phyloP scores from a whole-genome alignment of 2,888 invertebrate genomes.

The Machimus rusticus region DNA sequence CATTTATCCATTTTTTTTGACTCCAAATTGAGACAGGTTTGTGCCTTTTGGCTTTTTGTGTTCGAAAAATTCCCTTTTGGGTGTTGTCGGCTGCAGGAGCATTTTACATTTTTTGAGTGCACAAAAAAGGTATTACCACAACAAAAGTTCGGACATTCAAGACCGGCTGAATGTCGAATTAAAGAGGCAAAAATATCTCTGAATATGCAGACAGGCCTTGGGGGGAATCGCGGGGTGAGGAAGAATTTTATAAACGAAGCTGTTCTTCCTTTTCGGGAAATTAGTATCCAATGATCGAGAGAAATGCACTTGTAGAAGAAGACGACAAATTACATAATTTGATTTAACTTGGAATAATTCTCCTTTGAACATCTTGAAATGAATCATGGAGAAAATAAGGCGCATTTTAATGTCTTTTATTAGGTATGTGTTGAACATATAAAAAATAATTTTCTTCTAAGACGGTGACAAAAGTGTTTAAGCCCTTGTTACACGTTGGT shows the following conservation, averaged over 20 bases:
- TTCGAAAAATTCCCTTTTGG: neutral
- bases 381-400: neutral
- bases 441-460: no score
- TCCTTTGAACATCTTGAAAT: neutral
- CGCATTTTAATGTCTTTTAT: no score
- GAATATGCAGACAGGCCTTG: constrained; percentile 29
- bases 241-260: neutral
- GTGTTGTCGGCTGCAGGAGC: neutral
- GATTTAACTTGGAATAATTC: neutral
- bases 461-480: no score
- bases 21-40: constrained; percentile 42
- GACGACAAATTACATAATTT: neutral
- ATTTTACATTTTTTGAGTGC: neutral
- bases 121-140: constrained; percentile 41
- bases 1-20: neutral
- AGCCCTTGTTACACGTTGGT: no score
- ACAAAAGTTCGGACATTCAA: constrained; percentile 40
- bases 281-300: neutral
- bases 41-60: neutral
- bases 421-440: no score
- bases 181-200: constrained; percentile 42
- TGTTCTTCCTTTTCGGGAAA: neutral
- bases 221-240: neutral
- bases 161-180: constrained; percentile 43
- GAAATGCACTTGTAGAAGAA: neutral